Conservation (phyloP, 2,888 invertebrate genomes). For the Melieria picta region DNA sequence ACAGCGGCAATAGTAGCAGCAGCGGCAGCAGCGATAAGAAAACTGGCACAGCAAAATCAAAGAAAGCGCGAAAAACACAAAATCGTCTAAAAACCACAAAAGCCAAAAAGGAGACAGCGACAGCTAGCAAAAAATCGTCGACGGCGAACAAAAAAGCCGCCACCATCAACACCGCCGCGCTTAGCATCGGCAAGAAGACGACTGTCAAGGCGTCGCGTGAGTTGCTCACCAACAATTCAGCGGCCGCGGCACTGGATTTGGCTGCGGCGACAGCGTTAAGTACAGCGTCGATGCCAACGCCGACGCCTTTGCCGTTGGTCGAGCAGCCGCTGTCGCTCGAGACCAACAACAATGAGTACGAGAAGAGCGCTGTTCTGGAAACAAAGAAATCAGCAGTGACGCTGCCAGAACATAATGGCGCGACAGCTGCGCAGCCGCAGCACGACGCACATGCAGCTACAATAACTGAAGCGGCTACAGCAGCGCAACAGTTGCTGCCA, state of each 20-base stretch:
- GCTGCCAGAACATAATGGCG: constrained; percentile 6
- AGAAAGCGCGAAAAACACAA: constrained; percentile 39
- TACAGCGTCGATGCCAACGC: neutral
- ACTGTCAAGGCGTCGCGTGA: neutral
- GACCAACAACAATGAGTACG: constrained; percentile 19
- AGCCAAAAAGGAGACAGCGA: constrained; percentile 29
- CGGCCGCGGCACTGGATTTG: neutral
- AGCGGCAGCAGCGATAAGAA: constrained; percentile 18
- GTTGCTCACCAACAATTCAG: neutral
- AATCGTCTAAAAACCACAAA: constrained; percentile 32
- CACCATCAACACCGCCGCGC: constrained; percentile 2
- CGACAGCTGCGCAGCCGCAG: neutral
- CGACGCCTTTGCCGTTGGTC: neutral
- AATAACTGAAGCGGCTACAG: constrained; percentile 23
- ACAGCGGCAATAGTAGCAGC: neutral
- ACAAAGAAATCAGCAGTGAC: constrained; percentile 18
- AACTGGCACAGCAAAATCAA: constrained; percentile 32
- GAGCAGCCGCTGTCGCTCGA: constrained; percentile 10
- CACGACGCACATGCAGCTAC: constrained; percentile 24
- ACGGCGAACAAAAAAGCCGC: neutral
- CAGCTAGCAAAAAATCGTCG: constrained; percentile 6
- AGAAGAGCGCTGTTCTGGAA: constrained; percentile 2
- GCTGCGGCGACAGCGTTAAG: neutral
- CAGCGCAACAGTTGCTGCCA: constrained; percentile 26
- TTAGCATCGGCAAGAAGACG: neutral